Percentiles rank a stretch among this genome's conserved stretches.
phyloP scores from a whole-genome alignment of 2,113 vertebrate species.

The Zapornia atra region DNA sequence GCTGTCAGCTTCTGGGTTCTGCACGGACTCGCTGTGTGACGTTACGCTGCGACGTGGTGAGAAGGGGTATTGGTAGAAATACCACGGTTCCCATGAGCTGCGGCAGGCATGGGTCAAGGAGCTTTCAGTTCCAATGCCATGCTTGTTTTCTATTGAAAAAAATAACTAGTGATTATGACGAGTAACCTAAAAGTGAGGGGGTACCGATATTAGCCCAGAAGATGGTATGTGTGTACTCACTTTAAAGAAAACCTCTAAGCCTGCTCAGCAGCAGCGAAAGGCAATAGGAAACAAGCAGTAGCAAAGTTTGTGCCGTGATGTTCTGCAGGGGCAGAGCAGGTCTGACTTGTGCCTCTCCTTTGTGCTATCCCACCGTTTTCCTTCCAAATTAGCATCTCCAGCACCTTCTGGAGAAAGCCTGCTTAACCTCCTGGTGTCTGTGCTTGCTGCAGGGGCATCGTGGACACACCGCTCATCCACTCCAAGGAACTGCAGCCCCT shows the following conservation, averaged over 20 bases:
- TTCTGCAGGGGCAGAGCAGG: neutral
- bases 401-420: too few species aligned
- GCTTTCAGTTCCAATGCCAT: neutral
- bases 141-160: neutral
- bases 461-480: conserved; percentile 86
- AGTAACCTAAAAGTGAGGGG: neutral
- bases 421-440: accelerated
- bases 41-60: neutral
- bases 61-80: neutral
- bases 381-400: accelerated
- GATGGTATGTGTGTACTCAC: neutral
- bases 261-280: accelerated
- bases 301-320: neutral
- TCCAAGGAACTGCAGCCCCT: conserved; percentile 81
- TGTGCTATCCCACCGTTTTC: accelerated
- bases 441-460: conserved; percentile 77
- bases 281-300: accelerated
- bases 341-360: neutral
- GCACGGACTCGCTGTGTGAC: neutral
- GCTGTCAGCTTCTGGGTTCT: neutral
- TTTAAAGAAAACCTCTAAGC: neutral
- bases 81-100: neutral
- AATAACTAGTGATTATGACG: neutral
- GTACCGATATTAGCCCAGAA: neutral
- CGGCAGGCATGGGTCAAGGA: neutral